These are phyloP conservation scores for Drosophila robusta DNA, from an alignment of 2,888 invertebrate genomes.

Conservation along the genomic window DNA sequence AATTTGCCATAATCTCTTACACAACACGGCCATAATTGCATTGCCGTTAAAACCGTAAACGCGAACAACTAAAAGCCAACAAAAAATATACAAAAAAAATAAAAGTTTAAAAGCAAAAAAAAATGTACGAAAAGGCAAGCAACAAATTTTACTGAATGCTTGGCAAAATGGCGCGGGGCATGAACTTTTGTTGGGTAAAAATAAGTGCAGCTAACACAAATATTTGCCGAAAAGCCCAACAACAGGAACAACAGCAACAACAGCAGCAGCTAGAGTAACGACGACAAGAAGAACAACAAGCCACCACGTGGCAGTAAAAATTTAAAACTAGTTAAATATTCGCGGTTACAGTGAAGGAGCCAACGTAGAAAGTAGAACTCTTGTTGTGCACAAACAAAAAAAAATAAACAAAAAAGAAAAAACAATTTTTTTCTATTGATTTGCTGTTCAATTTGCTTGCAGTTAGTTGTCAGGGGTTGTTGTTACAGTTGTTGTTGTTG, in stretches of 20 bases:
- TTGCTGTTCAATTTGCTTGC: constrained; percentile 77
- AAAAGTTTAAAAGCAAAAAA: constrained; percentile 19
- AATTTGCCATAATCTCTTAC: constrained; percentile 6
- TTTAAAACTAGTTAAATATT: constrained; percentile 78
- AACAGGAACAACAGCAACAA: constrained; percentile 19
- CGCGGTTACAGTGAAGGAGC: constrained; percentile 46
- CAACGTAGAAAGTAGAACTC: constrained; percentile 50
- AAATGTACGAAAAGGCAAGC: constrained; percentile 16
- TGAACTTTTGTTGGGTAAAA: constrained; percentile 17
- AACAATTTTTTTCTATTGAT: constrained; percentile 61
- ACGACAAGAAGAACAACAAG: constrained; percentile 14
- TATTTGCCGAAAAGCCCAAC: constrained; percentile 36
- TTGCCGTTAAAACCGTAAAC: constrained; percentile 26
- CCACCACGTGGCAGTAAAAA: constrained; percentile 56
- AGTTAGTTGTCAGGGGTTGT: constrained; percentile 49
- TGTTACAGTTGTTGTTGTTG: constrained; percentile 31
- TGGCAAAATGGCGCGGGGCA: constrained; percentile 39
- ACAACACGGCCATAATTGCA: constrained; percentile 29
- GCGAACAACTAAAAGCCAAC: constrained; percentile 15
- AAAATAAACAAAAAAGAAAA: constrained; percentile 15
- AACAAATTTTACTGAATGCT: constrained; percentile 50
- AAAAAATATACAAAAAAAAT: constrained; percentile 24
- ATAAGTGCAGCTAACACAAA: constrained; percentile 41
- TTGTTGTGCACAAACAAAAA: constrained; percentile 21
- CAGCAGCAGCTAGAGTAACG: not conserved